Evolutionary conservation across 2,113 vertebrate species (phyloP), one percentile per base, ranked within the genome.

Genomic region (Recurvirostra avosetta): DNA sequence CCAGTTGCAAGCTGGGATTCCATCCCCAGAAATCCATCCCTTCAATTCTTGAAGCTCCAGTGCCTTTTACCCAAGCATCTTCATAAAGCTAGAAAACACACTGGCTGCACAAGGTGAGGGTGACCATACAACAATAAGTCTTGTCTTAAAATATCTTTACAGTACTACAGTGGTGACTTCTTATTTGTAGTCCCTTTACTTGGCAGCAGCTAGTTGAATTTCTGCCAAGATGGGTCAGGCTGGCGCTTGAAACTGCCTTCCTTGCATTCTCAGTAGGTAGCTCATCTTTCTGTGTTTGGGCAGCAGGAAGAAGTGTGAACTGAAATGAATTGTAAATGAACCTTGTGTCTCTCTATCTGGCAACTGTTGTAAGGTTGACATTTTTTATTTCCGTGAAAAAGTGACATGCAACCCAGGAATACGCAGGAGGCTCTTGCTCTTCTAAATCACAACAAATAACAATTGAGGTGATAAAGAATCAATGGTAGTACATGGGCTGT

Each of bases 281-380:
- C 86, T 97, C 89, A 87, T 95, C 89, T 97, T 95, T 90, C 91
- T 79, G 77, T 82, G 77, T 87, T 90, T 59, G 84, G 81, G 92
- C 59, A 90, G 73, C 74, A 66, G 84, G 84, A 62, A 52, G 45
- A 82, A 79, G 50, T 62, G 49, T 73, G 62, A 90, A 45, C 61
- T 78, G 47, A 45, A 90, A 41, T 15, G 58, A 90, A 36, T 34
- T 81, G 62, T 76, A 91, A 81, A 70, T 71, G 43, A 65, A 40
- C 53, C 36, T 68, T 8, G 18, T 65, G 61, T 67, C 58, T 84
- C 89, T 83, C 40, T 96, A 16, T 79, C 3, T 65, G 70, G 23
- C 22, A 85, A 2, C 20, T 90, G 59, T 30, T 38, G 9, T 47
- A 36, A 73, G 38, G 23, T 19, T 66, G 45, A 73, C 41, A 47